Evolutionary conservation across 1,140 invertebrate species (phyloP).

Genomic region (Magallana angulata): DNA sequence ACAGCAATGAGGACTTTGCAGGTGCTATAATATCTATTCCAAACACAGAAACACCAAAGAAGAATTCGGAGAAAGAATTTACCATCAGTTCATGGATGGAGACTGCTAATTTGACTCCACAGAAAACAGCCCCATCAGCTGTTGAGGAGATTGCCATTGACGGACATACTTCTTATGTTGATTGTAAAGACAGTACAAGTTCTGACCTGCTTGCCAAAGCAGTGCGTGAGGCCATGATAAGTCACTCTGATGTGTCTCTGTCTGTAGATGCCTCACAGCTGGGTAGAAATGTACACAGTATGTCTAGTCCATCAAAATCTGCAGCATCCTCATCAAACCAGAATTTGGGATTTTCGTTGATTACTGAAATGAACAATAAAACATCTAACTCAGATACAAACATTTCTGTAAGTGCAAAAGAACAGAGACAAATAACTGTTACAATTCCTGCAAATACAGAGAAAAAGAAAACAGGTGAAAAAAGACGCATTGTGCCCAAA

Average conservation of each 20-base stretch:
- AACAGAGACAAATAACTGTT: not conserved
- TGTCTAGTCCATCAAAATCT: not conserved
- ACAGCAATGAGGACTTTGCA: conserved; percentile 5
- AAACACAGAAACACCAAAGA: not conserved
- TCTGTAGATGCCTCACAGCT: not conserved
- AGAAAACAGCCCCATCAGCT: conserved; percentile 27
- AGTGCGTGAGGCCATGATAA: conserved; percentile 55
- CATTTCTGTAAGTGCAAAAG: conserved; percentile 10
- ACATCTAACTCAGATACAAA: conserved; percentile 12
- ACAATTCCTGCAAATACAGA: not conserved
- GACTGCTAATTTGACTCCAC: conserved; percentile 10
- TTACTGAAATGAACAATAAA: not conserved
- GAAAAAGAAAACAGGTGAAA: conserved; percentile 16
- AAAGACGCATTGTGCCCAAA: conserved; percentile 25
- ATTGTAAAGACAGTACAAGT: conserved; percentile 45
- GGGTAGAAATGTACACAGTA: not conserved
- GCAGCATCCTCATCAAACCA: not conserved
- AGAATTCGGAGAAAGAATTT: not conserved
- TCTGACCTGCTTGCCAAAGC: conserved; percentile 56
- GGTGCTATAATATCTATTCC: conserved; percentile 13
- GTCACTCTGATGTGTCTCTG: conserved; percentile 56
- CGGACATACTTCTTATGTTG: not conserved
- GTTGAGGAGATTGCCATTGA: not conserved
- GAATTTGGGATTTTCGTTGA: not conserved
- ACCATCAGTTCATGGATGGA: conserved; percentile 14